Evolutionary conservation across 1,140 invertebrate species (phyloP).

Genomic region (Pararge aegeria): DNA sequence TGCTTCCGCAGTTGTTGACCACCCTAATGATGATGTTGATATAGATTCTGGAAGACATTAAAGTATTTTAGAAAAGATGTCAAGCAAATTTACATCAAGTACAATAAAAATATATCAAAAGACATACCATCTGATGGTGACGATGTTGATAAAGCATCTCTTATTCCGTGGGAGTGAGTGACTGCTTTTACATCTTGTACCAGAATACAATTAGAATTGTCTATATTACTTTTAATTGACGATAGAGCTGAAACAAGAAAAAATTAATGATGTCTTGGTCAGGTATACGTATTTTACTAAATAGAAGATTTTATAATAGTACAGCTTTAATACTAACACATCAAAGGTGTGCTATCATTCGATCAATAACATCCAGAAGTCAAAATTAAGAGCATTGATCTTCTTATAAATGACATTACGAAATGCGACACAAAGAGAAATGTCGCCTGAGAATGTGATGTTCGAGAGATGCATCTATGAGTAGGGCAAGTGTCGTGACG

Average conservation of each 20-base stretch:
- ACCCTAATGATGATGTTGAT: constrained; percentile 75
- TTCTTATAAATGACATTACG: constrained; percentile 37
- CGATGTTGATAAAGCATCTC: constrained; percentile 86
- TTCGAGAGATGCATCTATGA: constrained; percentile 47
- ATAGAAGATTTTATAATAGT: too few relatives aligned
- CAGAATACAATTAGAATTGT: constrained; percentile 92
- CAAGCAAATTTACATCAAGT: background rate
- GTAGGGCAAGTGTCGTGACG: constrained; percentile 56
- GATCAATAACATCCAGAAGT: constrained; percentile 26
- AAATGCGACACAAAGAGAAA: constrained; percentile 53
- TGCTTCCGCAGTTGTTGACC: constrained; percentile 76
- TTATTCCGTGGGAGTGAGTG: constrained; percentile 88
- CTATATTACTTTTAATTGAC: constrained; percentile 91
- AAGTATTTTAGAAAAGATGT: background rate
- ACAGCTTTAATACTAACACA: too few relatives aligned
- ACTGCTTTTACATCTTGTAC: constrained; percentile 94
- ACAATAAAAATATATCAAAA: constrained; percentile 7
- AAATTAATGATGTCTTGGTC: background rate
- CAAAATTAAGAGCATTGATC: constrained; percentile 37
- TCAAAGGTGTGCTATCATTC: too few relatives aligned
- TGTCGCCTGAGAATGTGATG: constrained; percentile 54
- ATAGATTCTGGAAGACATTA: constrained; percentile 73
- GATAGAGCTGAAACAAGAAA: constrained; percentile 87
- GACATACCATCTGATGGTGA: constrained; percentile 86
- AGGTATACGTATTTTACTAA: background rate